A percentile compares a stretch with the other conserved stretches of the same genome.
phyloP scores from a whole-genome alignment of 1,140 invertebrate species.

The Hypsibius dujardini region DNA sequence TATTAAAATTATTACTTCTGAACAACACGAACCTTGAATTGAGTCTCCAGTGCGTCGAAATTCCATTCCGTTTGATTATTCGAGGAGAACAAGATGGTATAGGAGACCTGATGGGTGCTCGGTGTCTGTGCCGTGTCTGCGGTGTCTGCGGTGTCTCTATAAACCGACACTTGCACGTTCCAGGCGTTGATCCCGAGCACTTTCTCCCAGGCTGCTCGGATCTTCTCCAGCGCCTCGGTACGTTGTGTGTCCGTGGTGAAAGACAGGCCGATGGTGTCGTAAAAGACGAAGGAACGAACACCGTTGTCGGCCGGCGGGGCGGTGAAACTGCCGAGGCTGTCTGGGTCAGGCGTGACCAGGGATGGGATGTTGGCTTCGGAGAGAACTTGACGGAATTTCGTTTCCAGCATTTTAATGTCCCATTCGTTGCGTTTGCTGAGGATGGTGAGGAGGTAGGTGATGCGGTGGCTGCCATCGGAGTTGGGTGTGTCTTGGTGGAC shows the following conservation, averaged over 20 bases:
- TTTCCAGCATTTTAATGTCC: neutral
- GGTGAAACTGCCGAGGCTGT: neutral
- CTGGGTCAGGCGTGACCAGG: neutral
- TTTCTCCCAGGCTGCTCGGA: neutral
- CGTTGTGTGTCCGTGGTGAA: neutral
- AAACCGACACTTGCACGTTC: neutral
- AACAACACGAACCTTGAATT: neutral
- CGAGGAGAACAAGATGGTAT: constrained; percentile 1
- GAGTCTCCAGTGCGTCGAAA: neutral
- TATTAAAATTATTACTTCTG: too few relatives aligned
- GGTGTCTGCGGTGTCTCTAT: neutral
- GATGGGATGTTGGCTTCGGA: neutral
- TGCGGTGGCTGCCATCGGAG: neutral
- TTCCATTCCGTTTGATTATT: neutral
- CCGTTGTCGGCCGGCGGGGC: neutral
- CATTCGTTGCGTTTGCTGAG: neutral
- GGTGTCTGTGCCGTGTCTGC: neutral
- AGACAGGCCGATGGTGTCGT: neutral
- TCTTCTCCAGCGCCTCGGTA: neutral
- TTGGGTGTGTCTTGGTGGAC: neutral
- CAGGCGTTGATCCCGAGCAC: neutral
- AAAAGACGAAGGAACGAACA: constrained; percentile 11
- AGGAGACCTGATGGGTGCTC: neutral
- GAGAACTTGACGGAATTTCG: neutral
- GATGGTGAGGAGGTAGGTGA: neutral